phyloP scores from a whole-genome alignment of 1,140 invertebrate species.

The Harlomillsia oculata region DNA sequence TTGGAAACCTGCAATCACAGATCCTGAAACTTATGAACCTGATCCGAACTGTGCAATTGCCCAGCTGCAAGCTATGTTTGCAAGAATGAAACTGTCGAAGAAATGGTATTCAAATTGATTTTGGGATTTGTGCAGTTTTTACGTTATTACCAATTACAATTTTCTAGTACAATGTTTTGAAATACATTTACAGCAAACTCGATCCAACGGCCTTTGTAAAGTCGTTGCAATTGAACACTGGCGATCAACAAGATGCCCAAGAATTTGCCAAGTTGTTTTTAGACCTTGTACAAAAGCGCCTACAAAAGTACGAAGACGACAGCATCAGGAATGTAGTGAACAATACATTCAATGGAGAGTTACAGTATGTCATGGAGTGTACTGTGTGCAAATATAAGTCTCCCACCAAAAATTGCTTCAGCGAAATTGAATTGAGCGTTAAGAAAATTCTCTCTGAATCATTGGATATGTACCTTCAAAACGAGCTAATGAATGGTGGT shows the following conservation, averaged over 20 bases:
- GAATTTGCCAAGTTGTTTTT: conserved; percentile 55
- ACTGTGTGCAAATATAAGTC: conserved; percentile 50
- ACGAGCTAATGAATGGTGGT: conserved; percentile 55
- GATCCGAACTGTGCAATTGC: conserved; percentile 42
- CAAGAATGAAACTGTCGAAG: conserved; percentile 53
- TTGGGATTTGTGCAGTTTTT: not conserved
- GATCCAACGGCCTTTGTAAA: conserved; percentile 55
- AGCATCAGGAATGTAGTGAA: conserved; percentile 46
- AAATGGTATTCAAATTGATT: conserved; percentile 38
- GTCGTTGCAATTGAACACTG: conserved; percentile 54
- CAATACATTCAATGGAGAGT: conserved; percentile 51
- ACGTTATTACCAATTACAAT: not conserved
- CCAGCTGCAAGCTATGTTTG: conserved; percentile 59
- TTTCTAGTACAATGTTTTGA: not conserved
- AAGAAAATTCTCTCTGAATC: conserved; percentile 51
- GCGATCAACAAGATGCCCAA: conserved; percentile 59
- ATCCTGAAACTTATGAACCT: conserved; percentile 37
- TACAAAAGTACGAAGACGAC: conserved; percentile 38
- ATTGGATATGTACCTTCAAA: conserved; percentile 53
- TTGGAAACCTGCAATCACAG: conserved; percentile 50
- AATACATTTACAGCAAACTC: conserved; percentile 41
- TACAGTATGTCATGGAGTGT: conserved; percentile 45
- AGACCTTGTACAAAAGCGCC: conserved; percentile 49
- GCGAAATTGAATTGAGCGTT: conserved; percentile 57
- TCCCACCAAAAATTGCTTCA: conserved; percentile 51